These are phyloP conservation scores for Diplosoma virens DNA, from an alignment of 23 tunicate species.

Conservation along the genomic window DNA sequence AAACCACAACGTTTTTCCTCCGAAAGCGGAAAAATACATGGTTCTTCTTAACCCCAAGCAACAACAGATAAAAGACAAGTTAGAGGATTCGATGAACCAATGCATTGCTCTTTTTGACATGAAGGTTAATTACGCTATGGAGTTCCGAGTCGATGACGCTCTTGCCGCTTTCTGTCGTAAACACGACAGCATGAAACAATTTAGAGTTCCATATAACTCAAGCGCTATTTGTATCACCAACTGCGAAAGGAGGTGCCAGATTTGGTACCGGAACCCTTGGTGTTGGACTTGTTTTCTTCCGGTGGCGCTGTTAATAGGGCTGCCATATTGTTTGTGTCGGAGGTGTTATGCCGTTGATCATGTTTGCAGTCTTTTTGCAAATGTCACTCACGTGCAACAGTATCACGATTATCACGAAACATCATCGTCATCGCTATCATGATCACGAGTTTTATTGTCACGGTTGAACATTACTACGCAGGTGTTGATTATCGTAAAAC, in stretches of 20 bases:
- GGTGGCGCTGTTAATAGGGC: not conserved
- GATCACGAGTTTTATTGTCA: too few species aligned
- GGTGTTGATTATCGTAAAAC: too few species aligned
- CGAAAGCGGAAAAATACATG: not conserved
- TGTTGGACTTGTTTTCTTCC: slow-evolving; percentile 4
- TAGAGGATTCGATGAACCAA: not conserved
- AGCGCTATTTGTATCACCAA: slow-evolving; percentile 6
- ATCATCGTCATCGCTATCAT: too few species aligned
- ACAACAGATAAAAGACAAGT: not conserved
- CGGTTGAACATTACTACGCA: too few species aligned
- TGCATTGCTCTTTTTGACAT: not conserved
- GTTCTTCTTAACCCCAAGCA: slow-evolving; percentile 17
- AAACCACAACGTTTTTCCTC: not conserved
- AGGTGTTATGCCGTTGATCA: not conserved
- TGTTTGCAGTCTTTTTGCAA: not conserved
- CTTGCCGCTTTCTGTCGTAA: not conserved
- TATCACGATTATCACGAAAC: slow-evolving; percentile 8
- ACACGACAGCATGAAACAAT: not conserved
- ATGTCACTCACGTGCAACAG: slow-evolving; percentile 2
- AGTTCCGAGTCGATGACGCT: slow-evolving; percentile 2
- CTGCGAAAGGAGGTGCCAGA: not conserved
- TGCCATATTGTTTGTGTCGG: slow-evolving; percentile 18
- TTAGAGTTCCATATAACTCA: not conserved
- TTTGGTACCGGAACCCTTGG: slow-evolving; percentile 12
- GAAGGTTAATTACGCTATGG: not conserved